Base-by-base conservation (phyloP, 30 jellyfish, hydroid and myxozoan genomes). In the Catostylus mosaicus region DNA sequence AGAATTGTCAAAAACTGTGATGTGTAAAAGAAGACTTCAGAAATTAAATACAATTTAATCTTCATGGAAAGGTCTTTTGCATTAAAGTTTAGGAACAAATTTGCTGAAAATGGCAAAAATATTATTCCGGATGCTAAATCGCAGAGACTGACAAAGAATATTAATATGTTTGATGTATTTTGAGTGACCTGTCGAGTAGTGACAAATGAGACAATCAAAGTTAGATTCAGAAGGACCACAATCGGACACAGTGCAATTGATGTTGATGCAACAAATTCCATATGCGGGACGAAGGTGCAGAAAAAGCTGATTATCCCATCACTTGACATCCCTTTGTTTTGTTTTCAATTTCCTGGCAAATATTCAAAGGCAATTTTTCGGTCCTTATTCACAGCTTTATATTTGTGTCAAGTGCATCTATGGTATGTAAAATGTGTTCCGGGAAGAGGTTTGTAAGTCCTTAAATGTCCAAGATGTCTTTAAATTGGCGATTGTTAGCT, bases 151-250 rank as follows among this genome's bases (percentile, higher is more conserved):
- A 68, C 37, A 6, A 34, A 36, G 36, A 68, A 30, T 1, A 68
- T 68, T 3, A 68, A 24, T 0, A 68, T 6, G 64, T 37, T 68
- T 0, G 80, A 68, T 6, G 80, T 68, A 36, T 68, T 68, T 24
- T 68, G 64, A 3, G 65, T 68, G 18, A 45, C 80, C n/a, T 68
- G 80, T 8, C 38, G 27, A 6, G 80, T 68, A 34, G 45, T 31
- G 36, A 68, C 31, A 22, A 68, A 32, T 11, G 80, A 38, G 3
- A 46, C 31, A 1, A 40, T 68, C 64, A 68, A 24, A 16, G 37
- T 33, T 3, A 68, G 27, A 22, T 68, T 68, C 38, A 68, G 37
- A 20, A 68, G 14, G 14, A 46, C 27, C 16, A 38, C 31, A 14
- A 68, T 29, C 1, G 64, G 64, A 1, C 66, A 59, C n/a, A 59